Conservation (phyloP, 2,888 invertebrate genomes). For the Mechanitis messenoides region DNA sequence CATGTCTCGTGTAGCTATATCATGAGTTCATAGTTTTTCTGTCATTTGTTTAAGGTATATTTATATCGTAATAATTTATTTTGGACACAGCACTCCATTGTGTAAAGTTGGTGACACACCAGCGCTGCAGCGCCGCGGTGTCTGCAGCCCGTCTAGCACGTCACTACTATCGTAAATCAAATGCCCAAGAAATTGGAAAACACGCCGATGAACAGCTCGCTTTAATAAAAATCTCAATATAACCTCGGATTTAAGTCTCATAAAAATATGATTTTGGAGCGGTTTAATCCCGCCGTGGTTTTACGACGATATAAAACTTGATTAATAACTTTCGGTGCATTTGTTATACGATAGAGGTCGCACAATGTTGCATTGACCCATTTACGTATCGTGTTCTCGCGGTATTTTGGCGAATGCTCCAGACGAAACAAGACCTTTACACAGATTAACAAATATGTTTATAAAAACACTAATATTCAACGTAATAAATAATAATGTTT, state of each 20-base stretch:
- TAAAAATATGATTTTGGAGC: constrained; percentile 72
- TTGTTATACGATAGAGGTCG: constrained; percentile 49
- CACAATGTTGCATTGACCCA: constrained; percentile 70
- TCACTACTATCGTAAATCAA: constrained; percentile 59
- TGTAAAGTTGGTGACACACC: constrained; percentile 28
- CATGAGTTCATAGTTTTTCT: too few species aligned
- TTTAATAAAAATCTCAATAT: constrained; percentile 62
- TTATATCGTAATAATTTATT: not conserved
- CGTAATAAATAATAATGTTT: not conserved
- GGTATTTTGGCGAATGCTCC: constrained; percentile 62
- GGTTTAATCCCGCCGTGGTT: constrained; percentile 63
- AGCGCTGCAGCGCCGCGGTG: constrained; percentile 41
- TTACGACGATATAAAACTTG: constrained; percentile 67
- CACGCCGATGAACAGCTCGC: constrained; percentile 54
- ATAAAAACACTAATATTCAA: not conserved
- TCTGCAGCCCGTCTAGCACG: constrained; percentile 61
- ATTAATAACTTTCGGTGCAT: constrained; percentile 44
- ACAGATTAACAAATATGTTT: constrained; percentile 21
- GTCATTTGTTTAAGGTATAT: too few species aligned
- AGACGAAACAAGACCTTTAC: constrained; percentile 61
- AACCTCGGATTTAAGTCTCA: constrained; percentile 71
- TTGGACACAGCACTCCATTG: constrained; percentile 35
- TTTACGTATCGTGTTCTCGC: constrained; percentile 46
- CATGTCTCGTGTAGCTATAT: too few species aligned
- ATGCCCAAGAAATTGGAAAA: constrained; percentile 62